phyloP scores from a whole-genome alignment of 2,888 invertebrate species.

The Mycogona germanica region DNA sequence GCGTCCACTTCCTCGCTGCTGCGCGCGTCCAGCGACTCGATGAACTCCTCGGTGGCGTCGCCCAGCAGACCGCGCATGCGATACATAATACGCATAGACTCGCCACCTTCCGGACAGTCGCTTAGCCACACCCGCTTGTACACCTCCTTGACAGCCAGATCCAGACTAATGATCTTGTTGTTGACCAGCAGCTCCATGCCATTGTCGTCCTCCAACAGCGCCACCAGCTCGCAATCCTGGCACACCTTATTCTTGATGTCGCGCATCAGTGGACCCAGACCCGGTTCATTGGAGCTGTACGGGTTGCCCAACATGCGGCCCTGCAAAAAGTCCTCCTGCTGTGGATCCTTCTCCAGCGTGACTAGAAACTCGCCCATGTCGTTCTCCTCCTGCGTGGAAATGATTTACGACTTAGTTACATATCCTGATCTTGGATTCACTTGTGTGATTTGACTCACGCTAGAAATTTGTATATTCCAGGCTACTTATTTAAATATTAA shows the following conservation, averaged over 20 bases:
- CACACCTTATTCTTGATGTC: constrained; percentile 99
- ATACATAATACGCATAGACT: constrained; percentile 95
- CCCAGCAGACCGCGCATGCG: constrained; percentile 95
- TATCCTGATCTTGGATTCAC: too few relatives aligned
- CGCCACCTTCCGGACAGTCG: constrained; percentile 71
- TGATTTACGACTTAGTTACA: too few relatives aligned
- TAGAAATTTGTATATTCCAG: too few relatives aligned
- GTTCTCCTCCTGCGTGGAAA: constrained; percentile 89
- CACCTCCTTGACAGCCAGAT: constrained; percentile 91
- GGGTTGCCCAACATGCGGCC: constrained; percentile 97
- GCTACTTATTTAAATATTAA: too few relatives aligned
- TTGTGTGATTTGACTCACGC: too few relatives aligned
- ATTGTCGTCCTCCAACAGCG: constrained; percentile 92
- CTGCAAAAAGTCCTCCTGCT: constrained; percentile 97
- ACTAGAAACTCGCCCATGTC: constrained; percentile 94
- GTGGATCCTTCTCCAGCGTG: constrained; percentile 93
- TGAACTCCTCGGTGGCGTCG: constrained; percentile 98
- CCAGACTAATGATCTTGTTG: constrained; percentile 95
- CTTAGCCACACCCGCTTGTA: constrained; percentile 61
- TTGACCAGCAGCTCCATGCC: constrained; percentile 97
- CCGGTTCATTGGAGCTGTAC: constrained; percentile 85
- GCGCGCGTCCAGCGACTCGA: constrained; percentile 79
- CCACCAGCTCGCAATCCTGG: constrained; percentile 96
- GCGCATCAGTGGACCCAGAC: constrained; percentile 92
- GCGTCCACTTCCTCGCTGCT: constrained; percentile 74